A percentile compares a stretch with the other conserved stretches of the same genome.
phyloP scores from a whole-genome alignment of 2,797 vertebrate species.

The Scyliorhinus canicula region DNA sequence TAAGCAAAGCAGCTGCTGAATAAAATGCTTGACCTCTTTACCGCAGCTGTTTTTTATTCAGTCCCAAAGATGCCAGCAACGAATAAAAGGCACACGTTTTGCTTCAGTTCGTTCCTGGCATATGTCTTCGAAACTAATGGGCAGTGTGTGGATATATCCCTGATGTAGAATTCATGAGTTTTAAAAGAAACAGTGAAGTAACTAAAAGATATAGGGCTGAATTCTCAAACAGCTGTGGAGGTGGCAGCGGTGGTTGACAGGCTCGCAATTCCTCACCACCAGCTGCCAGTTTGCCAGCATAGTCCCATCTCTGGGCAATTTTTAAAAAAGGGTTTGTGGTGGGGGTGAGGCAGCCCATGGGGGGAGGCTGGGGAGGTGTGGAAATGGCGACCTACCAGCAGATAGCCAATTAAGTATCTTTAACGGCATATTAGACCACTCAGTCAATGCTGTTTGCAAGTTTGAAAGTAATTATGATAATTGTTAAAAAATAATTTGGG shows the following conservation, averaged over 20 bases:
- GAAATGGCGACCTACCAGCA: too few species aligned
- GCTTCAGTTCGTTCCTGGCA: conserved; percentile 22
- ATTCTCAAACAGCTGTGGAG: neutral
- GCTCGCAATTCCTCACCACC: neutral
- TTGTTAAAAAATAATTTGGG: too few species aligned
- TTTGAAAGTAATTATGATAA: too few species aligned
- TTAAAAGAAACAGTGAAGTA: neutral
- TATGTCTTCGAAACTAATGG: conserved; percentile 18
- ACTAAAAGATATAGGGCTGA: neutral
- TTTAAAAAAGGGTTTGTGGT: too few species aligned
- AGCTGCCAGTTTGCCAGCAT: neutral
- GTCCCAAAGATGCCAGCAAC: conserved; percentile 14
- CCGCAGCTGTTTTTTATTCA: conserved; percentile 63
- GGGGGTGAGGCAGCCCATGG: too few species aligned
- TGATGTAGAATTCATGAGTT: neutral
- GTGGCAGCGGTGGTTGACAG: too few species aligned
- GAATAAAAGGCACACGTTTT: conserved; percentile 1
- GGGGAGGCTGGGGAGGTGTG: too few species aligned
- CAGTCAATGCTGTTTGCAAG: neutral
- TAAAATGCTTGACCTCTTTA: conserved; percentile 64
- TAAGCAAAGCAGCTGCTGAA: conserved; percentile 65
- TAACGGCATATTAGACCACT: neutral
- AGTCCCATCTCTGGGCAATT: neutral
- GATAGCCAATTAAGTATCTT: neutral
- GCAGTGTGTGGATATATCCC: neutral